Base-by-base conservation (phyloP, 2,888 invertebrate genomes). In the Cheilosia soror region DNA sequence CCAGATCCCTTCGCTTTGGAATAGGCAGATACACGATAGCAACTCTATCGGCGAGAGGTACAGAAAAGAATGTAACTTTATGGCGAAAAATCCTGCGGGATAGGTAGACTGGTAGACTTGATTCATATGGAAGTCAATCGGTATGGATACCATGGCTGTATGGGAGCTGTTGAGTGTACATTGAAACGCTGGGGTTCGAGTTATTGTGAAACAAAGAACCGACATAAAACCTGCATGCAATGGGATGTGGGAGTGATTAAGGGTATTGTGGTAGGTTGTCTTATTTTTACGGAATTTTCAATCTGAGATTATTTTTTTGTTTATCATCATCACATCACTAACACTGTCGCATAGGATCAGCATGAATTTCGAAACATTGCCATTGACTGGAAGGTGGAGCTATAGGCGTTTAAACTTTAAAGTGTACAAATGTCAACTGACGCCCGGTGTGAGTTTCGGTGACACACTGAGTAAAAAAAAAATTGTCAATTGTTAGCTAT, bases 241-340 rank as follows among this genome's bases (percentile, higher is more conserved):
- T 69, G 75, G 51, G 7, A 47, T 15, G 44, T 15, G 15, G 79
- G 69, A 84, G 58, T 75, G 60, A 84, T 75, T 80, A 84, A 76
- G 69, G 65, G 76, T 69, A 53, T 81, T 76, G 63, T 69, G 57
- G 63, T 29, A 68, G 65, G 60, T 47, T 79, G 53, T 47, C 53
- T 65, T 20, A 75, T 76, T 79, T 83, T 79, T 80, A 84, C 69
- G 80, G 60, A 60, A 71, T 84, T 84, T 84, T 71, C 69, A 80
- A 84, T 80, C 84, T 69, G 65, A 75, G 84, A 84, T 84, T 80
- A 84, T 69, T 71, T 0, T 69, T 76, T 79, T 84, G 69, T 84
- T 84, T 84, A 84, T 76, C 80, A 84, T 84, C 69, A 80, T 75
- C 71, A 75, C 80, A 84, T 84, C 69, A 80, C 79, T 76, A 75